phyloP scores from a whole-genome alignment of 2,113 vertebrate species.

The Prunella himalayana region DNA sequence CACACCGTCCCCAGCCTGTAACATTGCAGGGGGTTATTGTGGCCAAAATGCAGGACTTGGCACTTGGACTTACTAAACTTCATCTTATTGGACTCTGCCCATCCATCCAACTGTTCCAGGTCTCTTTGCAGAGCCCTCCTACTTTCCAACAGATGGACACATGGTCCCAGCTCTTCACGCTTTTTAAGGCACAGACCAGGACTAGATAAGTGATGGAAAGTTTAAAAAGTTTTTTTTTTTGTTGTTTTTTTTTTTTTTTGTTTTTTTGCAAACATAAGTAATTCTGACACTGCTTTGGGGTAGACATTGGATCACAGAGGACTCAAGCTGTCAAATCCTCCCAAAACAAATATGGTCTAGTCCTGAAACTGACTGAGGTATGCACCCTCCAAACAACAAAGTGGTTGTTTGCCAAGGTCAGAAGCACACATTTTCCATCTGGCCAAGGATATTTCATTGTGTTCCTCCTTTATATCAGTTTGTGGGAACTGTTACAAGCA shows the following conservation, averaged over 20 bases:
- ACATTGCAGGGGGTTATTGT: rapidly evolving
- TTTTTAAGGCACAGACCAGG: background rate
- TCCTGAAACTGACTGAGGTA: background rate
- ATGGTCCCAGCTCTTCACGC: background rate
- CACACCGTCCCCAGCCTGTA: rapidly evolving
- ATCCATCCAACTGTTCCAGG: background rate
- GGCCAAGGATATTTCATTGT: background rate
- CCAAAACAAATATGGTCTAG: background rate
- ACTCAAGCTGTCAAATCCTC: background rate
- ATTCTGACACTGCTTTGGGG: background rate
- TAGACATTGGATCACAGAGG: background rate
- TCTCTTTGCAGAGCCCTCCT: background rate
- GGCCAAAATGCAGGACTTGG: background rate
- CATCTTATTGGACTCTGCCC: background rate
- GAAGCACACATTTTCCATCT: background rate
- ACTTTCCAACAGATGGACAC: background rate
- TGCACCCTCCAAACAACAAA: background rate
- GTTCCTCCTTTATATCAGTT: background rate
- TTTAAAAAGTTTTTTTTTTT: background rate
- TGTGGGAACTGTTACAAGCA: background rate
- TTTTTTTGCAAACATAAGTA: background rate
- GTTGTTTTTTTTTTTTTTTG: no score
- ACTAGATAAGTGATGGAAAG: background rate
- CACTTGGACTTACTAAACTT: background rate
- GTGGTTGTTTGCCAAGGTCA: background rate